Conservation (phyloP, 2,113 vertebrate species). For the Bufo gargarizans region DNA sequence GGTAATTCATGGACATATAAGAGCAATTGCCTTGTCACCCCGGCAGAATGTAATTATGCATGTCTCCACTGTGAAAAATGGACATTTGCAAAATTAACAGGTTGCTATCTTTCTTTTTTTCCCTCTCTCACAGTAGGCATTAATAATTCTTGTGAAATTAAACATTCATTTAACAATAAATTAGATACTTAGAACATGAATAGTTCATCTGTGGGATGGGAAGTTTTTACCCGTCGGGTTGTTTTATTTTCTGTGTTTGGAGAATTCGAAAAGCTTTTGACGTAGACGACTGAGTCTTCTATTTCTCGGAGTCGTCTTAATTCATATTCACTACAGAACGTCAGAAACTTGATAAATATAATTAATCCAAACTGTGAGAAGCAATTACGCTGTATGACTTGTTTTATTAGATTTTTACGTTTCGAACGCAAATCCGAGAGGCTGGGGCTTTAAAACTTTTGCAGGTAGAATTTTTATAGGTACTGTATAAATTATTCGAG, state of each 20-base stretch:
- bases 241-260: slow-evolving; percentile 13
- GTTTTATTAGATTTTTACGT: slow-evolving; percentile 1
- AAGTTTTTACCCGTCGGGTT: slow-evolving; percentile 19
- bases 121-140: slow-evolving; percentile 28
- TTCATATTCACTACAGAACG: not conserved
- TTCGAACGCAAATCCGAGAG: not conserved
- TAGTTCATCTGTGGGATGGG: slow-evolving; percentile 24
- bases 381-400: not conserved
- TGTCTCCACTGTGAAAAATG: slow-evolving; percentile 50
- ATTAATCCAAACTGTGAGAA: not conserved
- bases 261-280: not conserved
- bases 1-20: slow-evolving; percentile 35
- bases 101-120: slow-evolving; percentile 44
- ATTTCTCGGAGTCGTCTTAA: not conserved
- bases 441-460: not conserved
- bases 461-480: not conserved
- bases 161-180: slow-evolving; percentile 55
- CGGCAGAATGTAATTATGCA: slow-evolving; percentile 52
- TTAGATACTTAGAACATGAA: slow-evolving; percentile 54
- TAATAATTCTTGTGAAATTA: slow-evolving; percentile 54
- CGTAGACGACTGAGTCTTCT: not conserved
- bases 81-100: slow-evolving; percentile 57
- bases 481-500: not conserved
- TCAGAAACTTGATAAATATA: slow-evolving; percentile 13
- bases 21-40: slow-evolving; percentile 36